phyloP scores from a whole-genome alignment of 1,140 invertebrate species.

The Macrotrachela quadricornifera region DNA sequence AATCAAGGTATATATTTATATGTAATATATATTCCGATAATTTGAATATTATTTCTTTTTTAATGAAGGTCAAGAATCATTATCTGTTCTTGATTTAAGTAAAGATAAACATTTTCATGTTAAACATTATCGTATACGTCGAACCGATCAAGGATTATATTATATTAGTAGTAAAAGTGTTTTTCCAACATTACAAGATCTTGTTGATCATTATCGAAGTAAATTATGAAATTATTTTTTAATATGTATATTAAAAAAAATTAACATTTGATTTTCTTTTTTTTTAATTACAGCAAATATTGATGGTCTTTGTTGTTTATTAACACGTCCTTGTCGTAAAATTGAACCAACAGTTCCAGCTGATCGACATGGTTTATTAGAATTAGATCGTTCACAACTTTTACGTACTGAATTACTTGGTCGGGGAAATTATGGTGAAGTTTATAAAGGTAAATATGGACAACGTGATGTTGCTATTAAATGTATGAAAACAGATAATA shows the following conservation, averaged over 20 bases:
- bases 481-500: constrained; percentile 89
- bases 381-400: too few species aligned
- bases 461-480: constrained; percentile 65
- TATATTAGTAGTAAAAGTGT: constrained; percentile 69
- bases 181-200: constrained; percentile 60
- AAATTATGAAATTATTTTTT: constrained; percentile 31
- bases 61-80: constrained; percentile 30
- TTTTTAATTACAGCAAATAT: constrained; percentile 27
- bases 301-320: constrained; percentile 72
- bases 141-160: constrained; percentile 62
- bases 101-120: constrained; percentile 66
- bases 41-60: too few species aligned
- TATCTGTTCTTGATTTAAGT: constrained; percentile 82
- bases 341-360: not conserved
- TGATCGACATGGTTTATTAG: too few species aligned
- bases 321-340: constrained; percentile 53
- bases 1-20: constrained; percentile 39
- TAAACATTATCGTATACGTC: constrained; percentile 88
- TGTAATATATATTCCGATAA: too few species aligned
- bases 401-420: too few species aligned
- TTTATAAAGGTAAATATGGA: constrained; percentile 79
- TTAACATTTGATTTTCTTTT: not conserved
- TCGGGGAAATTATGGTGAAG: constrained; percentile 80
- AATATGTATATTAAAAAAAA: not conserved
- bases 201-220: constrained; percentile 75